These are phyloP conservation scores for Hipposideros armiger DNA, from an alignment of 2,113 vertebrate species.

Conservation along the genomic window DNA sequence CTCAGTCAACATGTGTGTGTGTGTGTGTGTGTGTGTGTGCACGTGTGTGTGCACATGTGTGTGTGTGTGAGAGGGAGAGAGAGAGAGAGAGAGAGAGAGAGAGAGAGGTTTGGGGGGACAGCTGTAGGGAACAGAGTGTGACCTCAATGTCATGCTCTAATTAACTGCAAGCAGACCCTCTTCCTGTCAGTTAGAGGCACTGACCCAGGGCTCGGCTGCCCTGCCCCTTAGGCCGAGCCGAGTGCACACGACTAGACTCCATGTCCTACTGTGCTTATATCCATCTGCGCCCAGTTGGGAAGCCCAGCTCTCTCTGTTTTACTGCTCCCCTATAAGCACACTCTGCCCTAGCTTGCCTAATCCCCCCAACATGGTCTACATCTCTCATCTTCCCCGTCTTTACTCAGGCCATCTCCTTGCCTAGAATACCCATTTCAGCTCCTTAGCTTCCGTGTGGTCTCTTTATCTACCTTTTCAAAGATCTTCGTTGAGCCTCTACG, in stretches of 20 bases:
- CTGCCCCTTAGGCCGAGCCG: not conserved
- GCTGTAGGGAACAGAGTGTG: not conserved
- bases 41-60: not conserved
- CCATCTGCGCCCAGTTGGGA: not conserved
- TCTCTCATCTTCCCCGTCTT: not conserved
- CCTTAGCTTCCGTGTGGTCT: not conserved
- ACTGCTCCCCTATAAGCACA: not conserved
- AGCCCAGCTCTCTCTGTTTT: no score
- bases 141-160: not conserved
- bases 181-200: not conserved
- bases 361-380: accelerated
- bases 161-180: not conserved
- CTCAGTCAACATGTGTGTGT: not conserved
- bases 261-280: not conserved
- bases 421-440: not conserved
- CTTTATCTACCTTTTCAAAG: not conserved
- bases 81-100: not conserved
- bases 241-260: not conserved
- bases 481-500: not conserved
- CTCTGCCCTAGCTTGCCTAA: not conserved
- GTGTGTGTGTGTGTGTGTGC: not conserved
- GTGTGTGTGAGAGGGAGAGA: no score
- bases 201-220: not conserved
- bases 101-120: not conserved
- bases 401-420: not conserved